Base-by-base conservation (phyloP, 2,113 vertebrate genomes). In the Sebastes schlegelii region DNA sequence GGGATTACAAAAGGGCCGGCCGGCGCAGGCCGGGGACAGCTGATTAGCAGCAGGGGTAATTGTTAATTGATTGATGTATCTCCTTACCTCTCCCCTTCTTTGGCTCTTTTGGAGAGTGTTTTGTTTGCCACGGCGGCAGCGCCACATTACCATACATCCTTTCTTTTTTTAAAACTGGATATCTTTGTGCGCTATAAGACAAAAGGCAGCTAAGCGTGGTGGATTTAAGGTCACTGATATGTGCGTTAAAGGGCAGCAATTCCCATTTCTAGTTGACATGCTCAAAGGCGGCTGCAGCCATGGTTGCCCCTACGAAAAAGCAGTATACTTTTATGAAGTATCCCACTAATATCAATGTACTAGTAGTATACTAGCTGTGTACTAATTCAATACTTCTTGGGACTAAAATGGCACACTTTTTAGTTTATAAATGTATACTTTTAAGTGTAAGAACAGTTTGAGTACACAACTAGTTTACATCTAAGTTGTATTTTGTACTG, bases 31-130 rank as follows among this genome's bases (percentile, higher is more conserved):
- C 93, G 84, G 92, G 94, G 95, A 94, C 94, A 93, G 85, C 92
- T 96, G 94, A 96, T 96, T 96, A 97, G 94, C 93, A 95, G 93
- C 87, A 66, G 92, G 89, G 94, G 92, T 95, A 96, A 96, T 96
- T 96, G 94, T 93, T 96, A 95, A 95, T 89, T 95, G 93, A 94
- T 92, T 96, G 91, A 96, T 96, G 95, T 94, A 95, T 94, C 94
- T 93, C 91, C 91, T 89, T 93, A 94, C 94, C 87, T 94, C 93
- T 93, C 90, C 90, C 71, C 54, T 87, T 95, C 95, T 87, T 79
- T 83, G 93, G 74, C 79, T 89, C 84, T 82, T 90, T 94, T 93
- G 92, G 87, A 93, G 94, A 93, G 79, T 79, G 90, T 95, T 95
- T 92, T 95, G 80, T 94, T 93, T 92, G 92, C 87, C 86, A 86